Evolutionary conservation across 2,113 vertebrate species (phyloP).

Genomic region (Vimba vimba): DNA sequence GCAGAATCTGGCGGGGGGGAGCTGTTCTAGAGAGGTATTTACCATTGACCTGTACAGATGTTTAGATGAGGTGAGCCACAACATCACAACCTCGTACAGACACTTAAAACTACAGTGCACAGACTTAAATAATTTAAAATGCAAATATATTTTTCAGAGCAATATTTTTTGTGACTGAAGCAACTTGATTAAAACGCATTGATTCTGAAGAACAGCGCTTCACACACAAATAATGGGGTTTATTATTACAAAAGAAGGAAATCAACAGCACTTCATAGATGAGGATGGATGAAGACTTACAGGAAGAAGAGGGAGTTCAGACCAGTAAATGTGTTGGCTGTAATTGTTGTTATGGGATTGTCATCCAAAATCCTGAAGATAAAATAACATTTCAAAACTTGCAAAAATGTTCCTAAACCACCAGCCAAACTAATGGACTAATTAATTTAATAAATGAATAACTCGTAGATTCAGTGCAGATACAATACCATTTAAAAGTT

Average conservation of each 20-base stretch:
- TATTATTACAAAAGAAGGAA: neutral
- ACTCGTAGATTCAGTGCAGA: neutral
- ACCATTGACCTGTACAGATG: conserved; percentile 77
- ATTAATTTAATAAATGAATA: too few species aligned
- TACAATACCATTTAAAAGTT: neutral
- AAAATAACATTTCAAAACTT: neutral
- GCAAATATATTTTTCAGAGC: neutral
- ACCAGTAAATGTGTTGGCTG: conserved; percentile 76
- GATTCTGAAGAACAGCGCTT: neutral
- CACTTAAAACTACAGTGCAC: neutral
- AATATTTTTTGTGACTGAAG: neutral
- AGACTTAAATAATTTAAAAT: neutral
- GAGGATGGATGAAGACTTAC: conserved; percentile 63
- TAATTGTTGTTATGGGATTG: conserved; percentile 77
- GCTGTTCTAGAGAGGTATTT: conserved; percentile 75
- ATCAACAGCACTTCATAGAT: neutral
- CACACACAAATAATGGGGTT: neutral
- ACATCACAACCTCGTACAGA: neutral
- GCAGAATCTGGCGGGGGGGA: conserved; percentile 78
- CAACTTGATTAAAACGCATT: neutral
- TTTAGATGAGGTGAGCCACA: neutral
- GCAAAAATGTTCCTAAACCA: neutral
- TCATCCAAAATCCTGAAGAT: conserved; percentile 79
- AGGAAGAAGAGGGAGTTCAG: conserved; percentile 76
- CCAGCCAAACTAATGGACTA: neutral